Evolutionary conservation across 2,888 invertebrate genomes (phyloP).

Genomic region (Tethea ocularis): DNA sequence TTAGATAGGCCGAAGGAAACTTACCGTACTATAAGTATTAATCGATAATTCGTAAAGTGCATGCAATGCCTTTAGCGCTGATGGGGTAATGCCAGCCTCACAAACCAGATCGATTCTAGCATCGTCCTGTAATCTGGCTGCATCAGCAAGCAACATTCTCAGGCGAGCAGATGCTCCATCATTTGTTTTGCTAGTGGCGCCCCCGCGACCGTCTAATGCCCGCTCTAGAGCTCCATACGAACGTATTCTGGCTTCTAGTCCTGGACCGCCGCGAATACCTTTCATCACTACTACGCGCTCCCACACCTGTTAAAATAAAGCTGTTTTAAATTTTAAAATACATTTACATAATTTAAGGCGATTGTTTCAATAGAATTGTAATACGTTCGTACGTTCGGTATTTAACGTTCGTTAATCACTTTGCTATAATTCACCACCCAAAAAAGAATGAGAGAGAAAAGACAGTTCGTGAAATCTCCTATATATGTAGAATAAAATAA

Average conservation of each 20-base stretch:
- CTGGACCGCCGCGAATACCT: slow-evolving; percentile 65
- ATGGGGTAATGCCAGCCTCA: slow-evolving; percentile 68
- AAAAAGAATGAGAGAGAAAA: no score
- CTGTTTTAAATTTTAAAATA: slow-evolving; percentile 7
- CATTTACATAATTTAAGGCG: no score
- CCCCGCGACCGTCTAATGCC: slow-evolving; percentile 85
- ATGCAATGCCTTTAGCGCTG: slow-evolving; percentile 55
- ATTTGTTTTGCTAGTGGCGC: slow-evolving; percentile 76
- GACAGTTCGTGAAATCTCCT: no score
- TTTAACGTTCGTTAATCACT: no score
- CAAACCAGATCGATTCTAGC: slow-evolving; percentile 64
- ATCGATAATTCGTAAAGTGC: slow-evolving; percentile 66
- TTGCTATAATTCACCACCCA: no score
- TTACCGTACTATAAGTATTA: slow-evolving; percentile 69
- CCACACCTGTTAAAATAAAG: slow-evolving; percentile 84
- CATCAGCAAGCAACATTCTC: slow-evolving; percentile 86
- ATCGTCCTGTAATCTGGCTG: slow-evolving; percentile 86
- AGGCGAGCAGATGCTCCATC: slow-evolving; percentile 70
- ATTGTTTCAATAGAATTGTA: no score
- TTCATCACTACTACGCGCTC: slow-evolving; percentile 75
- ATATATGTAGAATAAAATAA: no score
- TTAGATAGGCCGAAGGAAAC: slow-evolving; percentile 23
- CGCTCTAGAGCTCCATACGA: slow-evolving; percentile 86
- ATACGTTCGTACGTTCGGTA: no score
- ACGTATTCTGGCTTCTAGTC: slow-evolving; percentile 86